Evolutionary conservation across 2,113 vertebrate species (phyloP).

Genomic region (Ciconia stormi): DNA sequence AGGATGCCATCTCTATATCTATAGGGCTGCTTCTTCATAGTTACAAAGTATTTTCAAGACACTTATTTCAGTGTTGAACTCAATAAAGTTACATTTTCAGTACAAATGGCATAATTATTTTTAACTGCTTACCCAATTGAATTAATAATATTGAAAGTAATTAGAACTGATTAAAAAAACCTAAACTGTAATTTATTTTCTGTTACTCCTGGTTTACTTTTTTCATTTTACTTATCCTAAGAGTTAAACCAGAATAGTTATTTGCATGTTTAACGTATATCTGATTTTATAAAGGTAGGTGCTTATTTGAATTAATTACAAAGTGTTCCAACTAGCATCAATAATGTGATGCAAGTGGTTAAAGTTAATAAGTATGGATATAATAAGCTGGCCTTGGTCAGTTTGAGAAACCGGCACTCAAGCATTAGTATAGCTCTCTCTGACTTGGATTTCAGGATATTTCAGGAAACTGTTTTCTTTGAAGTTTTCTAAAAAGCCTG

Average conservation of each 20-base stretch:
- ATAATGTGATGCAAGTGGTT: not conserved
- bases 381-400: not conserved
- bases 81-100: not conserved
- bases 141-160: not conserved
- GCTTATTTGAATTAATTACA: not conserved
- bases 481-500: not conserved
- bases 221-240: not conserved
- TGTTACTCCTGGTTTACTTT: not conserved
- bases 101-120: not conserved
- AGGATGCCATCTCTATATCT: not conserved
- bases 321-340: not conserved
- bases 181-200: not conserved
- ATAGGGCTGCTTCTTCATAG: not conserved
- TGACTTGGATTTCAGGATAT: not conserved
- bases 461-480: not conserved
- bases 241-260: not conserved
- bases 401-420: not conserved
- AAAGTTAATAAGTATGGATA: not conserved
- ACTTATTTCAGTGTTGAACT: not conserved
- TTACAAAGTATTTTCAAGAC: not conserved
- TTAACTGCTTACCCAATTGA: not conserved
- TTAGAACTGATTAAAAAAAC: accelerated
- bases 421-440: not conserved
- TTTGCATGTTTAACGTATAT: accelerated
- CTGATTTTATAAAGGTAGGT: not conserved